Evolutionary conservation across 2,113 vertebrate species (phyloP).

Genomic region (Thymallus thymallus): DNA sequence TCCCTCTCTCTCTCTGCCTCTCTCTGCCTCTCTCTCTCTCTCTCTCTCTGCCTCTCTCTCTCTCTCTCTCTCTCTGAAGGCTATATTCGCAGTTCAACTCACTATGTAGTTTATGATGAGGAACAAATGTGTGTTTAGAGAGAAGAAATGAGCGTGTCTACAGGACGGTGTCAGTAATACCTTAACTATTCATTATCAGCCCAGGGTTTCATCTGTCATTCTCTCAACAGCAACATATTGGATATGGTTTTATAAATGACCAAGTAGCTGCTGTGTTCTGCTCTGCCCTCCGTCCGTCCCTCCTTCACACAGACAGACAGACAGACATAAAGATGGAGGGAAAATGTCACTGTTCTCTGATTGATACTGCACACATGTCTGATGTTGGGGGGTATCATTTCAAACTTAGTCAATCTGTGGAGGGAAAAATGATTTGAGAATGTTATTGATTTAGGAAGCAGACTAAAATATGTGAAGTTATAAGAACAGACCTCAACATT

Average conservation of each 20-base stretch:
- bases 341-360: slow-evolving; percentile 35
- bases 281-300: slow-evolving; percentile 21
- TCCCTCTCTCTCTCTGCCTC: too few species aligned
- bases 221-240: slow-evolving; percentile 39
- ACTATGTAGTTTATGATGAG: slow-evolving; percentile 35
- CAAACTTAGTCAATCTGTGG: slow-evolving; percentile 1
- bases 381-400: slow-evolving; percentile 6
- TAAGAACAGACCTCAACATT: background rate
- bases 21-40: too few species aligned
- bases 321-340: slow-evolving; percentile 7
- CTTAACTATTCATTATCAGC: slow-evolving; percentile 37
- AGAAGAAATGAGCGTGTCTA: background rate
- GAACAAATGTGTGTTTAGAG: slow-evolving; percentile 13
- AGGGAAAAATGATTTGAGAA: slow-evolving; percentile 8
- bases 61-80: too few species aligned
- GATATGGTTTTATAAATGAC: slow-evolving; percentile 53
- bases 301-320: background rate
- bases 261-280: slow-evolving; percentile 28
- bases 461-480: slow-evolving; percentile 6
- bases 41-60: too few species aligned
- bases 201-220: slow-evolving; percentile 33
- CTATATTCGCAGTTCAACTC: background rate
- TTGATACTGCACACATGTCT: slow-evolving; percentile 24
- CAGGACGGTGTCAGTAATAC: too few species aligned
- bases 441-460: background rate